Percentiles rank a stretch among this genome's conserved stretches.
Conservation (phyloP, 1,140 invertebrate genomes). For the Pseudomyrmex dendroicus region DNA sequence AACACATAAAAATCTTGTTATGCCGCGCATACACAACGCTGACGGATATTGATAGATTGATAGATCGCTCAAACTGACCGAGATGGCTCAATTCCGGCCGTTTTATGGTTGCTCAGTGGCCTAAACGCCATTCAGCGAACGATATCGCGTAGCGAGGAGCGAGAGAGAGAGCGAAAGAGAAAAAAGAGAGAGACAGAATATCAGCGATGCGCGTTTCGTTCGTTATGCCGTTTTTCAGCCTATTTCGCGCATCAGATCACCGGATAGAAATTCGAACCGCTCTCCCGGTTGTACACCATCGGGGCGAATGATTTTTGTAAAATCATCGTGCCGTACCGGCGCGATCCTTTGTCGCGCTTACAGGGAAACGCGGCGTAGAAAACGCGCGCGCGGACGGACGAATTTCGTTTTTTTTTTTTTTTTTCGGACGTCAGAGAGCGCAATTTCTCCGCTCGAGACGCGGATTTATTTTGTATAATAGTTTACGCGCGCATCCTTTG, state of each 20-base stretch:
- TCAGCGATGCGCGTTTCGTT: constrained; percentile 11
- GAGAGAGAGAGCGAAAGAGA: too few relatives aligned
- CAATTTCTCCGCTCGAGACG: constrained; percentile 10
- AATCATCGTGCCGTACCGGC: constrained; percentile 32
- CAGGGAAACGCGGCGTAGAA: constrained; percentile 14
- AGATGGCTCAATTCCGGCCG: constrained; percentile 29
- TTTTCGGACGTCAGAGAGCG: constrained; percentile 34
- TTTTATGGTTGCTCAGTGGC: constrained; percentile 22
- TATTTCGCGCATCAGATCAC: constrained; percentile 43
- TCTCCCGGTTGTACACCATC: neutral
- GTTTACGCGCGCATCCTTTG: constrained; percentile 22
- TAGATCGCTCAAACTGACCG: constrained; percentile 23
- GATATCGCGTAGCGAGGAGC: constrained; percentile 13
- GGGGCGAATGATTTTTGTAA: constrained; percentile 48
- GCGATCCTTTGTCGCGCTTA: constrained; percentile 27
- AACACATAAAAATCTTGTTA: constrained; percentile 11
- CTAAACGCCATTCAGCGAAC: constrained; percentile 4
- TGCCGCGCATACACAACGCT: neutral
- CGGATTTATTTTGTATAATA: constrained; percentile 49
- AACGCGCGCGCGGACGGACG: neutral
- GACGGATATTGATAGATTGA: neutral
- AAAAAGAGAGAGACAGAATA: too few relatives aligned
- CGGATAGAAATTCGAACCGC: constrained; percentile 37
- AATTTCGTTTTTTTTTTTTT: constrained; percentile 11
- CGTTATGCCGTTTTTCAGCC: constrained; percentile 40